Percentiles rank a stretch among this genome's conserved stretches.
Evolutionary conservation across 2,113 vertebrate species (phyloP).

Genomic region (Okapia johnstoni): DNA sequence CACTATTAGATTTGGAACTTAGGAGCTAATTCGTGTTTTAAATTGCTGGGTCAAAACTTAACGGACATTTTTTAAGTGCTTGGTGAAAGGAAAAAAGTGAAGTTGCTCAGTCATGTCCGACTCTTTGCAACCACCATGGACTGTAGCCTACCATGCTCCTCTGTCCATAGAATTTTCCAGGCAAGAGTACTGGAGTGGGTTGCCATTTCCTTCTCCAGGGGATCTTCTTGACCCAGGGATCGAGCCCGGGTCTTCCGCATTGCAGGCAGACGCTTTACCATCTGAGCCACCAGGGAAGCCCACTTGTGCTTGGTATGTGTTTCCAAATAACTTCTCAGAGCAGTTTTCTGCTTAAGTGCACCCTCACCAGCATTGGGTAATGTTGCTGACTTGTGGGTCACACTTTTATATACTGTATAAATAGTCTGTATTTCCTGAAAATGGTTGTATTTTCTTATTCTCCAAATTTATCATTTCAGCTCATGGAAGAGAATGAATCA

Average conservation of each 20-base stretch:
- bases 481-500: slow-evolving; percentile 95
- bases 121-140: too few relatives aligned
- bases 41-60: neutral
- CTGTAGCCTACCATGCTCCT: too few relatives aligned
- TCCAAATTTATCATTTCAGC: slow-evolving; percentile 76
- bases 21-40: neutral
- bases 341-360: neutral
- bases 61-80: neutral
- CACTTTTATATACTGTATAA: neutral
- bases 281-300: too few relatives aligned
- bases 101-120: too few relatives aligned
- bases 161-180: too few relatives aligned
- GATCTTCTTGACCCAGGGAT: too few relatives aligned
- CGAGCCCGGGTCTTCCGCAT: too few relatives aligned
- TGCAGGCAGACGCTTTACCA: too few relatives aligned
- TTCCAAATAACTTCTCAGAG: slow-evolving; percentile 9
- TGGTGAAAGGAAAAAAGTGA: neutral
- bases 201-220: too few relatives aligned
- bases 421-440: neutral
- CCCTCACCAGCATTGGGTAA: neutral
- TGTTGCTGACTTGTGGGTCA: neutral
- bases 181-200: too few relatives aligned
- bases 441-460: slow-evolving; percentile 17
- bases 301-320: neutral
- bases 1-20: neutral